Conservation (phyloP, 2,797 vertebrate genomes). For the Enteromius treurensis region DNA sequence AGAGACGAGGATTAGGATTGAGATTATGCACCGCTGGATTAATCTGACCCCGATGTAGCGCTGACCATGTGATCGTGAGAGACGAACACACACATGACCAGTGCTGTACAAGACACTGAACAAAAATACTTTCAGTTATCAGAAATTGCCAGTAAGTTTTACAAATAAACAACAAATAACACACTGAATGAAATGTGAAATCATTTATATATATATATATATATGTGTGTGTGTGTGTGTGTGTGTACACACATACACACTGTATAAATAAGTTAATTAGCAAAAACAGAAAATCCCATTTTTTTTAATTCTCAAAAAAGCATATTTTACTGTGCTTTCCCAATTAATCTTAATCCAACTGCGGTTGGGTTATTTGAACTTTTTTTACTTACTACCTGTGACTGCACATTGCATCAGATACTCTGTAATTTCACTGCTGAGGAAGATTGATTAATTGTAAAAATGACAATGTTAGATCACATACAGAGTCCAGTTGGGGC, state of each 20-base stretch:
- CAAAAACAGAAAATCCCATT: no score
- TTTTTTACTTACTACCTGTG: background rate
- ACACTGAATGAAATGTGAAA: background rate
- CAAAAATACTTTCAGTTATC: background rate
- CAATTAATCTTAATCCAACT: no score
- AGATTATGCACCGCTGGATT: conserved; percentile 52
- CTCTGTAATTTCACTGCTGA: background rate
- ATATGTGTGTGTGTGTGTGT: no score
- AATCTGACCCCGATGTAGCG: conserved; percentile 39
- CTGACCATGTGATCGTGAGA: conserved; percentile 36
- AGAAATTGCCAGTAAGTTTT: background rate
- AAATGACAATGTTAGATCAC: background rate
- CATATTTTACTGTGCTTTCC: no score
- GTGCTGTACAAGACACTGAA: background rate
- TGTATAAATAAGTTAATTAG: no score
- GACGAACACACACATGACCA: conserved; percentile 1
- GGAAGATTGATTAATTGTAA: background rate
- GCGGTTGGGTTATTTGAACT: no score
- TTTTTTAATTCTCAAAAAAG: no score
- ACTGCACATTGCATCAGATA: background rate
- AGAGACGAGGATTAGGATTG: conserved; percentile 43
- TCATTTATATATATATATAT: background rate
- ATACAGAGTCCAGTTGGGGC: background rate
- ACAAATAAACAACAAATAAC: background rate
- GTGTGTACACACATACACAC: no score